Conservation (phyloP, 2,113 vertebrate genomes). For the Callithrix jacchus region DNA sequence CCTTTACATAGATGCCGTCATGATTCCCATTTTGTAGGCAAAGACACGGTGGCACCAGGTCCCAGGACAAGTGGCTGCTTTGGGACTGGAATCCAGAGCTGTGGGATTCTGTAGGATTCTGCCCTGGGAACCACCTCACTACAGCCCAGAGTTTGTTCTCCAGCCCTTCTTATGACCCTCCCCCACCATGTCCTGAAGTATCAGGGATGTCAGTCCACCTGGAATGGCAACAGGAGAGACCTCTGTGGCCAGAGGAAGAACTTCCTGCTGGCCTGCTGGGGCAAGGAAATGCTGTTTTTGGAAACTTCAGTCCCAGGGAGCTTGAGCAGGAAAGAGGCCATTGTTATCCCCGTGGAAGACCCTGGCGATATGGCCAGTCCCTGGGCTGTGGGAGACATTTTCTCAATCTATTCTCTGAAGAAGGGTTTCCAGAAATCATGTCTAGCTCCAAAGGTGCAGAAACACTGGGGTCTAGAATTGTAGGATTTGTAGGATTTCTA, state of each 20-base stretch:
- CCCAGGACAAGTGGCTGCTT: background rate
- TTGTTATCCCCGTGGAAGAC: background rate
- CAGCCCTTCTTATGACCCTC: fast-evolving
- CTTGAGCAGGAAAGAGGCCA: background rate
- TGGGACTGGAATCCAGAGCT: background rate
- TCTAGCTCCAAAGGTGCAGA: background rate
- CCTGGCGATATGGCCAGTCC: background rate
- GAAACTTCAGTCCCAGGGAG: background rate
- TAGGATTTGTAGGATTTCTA: background rate
- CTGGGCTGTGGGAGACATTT: background rate
- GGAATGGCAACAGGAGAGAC: background rate
- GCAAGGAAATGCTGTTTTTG: background rate
- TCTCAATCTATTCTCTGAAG: background rate
- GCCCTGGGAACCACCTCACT: too few species aligned
- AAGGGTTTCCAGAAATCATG: background rate
- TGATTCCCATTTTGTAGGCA: background rate
- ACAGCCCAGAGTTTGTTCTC: background rate
- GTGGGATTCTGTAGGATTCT: background rate
- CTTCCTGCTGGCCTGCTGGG: background rate
- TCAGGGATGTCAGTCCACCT: background rate
- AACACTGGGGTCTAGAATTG: background rate
- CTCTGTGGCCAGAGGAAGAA: background rate
- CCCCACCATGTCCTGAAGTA: background rate
- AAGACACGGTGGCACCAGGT: background rate
- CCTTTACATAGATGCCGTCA: background rate